Percentiles rank a stretch among this genome's conserved stretches.
These are phyloP conservation scores for Pseudopleuronectes americanus DNA, from an alignment of 2,797 vertebrate genomes.

Conservation along the genomic window DNA sequence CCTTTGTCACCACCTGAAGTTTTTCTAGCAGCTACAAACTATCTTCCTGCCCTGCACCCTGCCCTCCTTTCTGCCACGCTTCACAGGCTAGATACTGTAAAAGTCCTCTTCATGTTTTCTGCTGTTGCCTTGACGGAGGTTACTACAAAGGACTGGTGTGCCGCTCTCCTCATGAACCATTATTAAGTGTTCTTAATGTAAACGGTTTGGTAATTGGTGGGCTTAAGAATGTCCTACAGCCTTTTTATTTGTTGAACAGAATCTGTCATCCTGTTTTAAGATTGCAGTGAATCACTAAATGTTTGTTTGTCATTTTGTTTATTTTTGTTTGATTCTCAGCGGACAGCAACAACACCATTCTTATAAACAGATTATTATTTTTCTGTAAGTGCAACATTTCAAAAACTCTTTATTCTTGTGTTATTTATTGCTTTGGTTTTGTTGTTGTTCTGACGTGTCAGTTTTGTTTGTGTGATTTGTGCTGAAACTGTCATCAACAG, in stretches of 20 bases:
- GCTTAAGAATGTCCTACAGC: constrained; percentile 10
- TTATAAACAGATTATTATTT: constrained; percentile 15
- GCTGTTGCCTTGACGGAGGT: constrained; percentile 70
- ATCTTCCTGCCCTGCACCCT: not conserved
- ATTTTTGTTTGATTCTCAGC: constrained; percentile 20
- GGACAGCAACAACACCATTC: constrained; percentile 9
- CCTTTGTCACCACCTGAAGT: not conserved
- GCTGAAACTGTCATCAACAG: constrained; percentile 1
- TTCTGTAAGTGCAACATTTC: constrained; percentile 28
- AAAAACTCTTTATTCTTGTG: constrained; percentile 19
- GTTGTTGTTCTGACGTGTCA: constrained; percentile 31
- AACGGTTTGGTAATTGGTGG: constrained; percentile 19
- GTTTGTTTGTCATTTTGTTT: constrained; percentile 26
- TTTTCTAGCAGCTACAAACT: too few species aligned
- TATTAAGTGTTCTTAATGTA: constrained; percentile 74
- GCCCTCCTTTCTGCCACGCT: not conserved
- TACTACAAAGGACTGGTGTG: constrained; percentile 29
- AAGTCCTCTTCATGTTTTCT: constrained; percentile 33
- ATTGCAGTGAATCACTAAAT: constrained; percentile 45
- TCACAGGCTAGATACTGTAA: not conserved
- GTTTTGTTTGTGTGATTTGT: constrained; percentile 38
- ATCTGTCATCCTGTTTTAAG: constrained; percentile 23
- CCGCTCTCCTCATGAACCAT: constrained; percentile 45
- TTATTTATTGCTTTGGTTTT: constrained; percentile 57
- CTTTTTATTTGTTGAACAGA: constrained; percentile 26